phyloP scores from a whole-genome alignment of 2,888 invertebrate genomes.

The Melanostoma mellinum region DNA sequence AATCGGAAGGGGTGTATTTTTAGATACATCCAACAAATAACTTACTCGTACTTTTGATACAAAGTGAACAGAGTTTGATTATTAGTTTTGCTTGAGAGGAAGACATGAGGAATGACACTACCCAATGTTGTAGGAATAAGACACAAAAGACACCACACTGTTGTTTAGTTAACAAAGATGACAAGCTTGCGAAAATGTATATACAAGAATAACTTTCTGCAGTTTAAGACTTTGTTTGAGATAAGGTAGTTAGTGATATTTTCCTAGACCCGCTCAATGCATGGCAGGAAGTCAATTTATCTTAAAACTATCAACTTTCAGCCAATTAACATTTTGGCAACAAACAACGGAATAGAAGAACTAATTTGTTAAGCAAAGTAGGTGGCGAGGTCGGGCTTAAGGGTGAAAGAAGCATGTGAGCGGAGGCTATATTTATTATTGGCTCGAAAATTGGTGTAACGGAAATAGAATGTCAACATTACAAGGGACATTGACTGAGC shows the following conservation, averaged over 20 bases:
- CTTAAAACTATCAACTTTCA: conserved; percentile 19
- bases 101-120: too few species aligned
- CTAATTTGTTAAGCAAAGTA: conserved; percentile 26
- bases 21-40: conserved; percentile 35
- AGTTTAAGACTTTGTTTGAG: too few species aligned
- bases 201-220: too few species aligned
- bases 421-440: conserved; percentile 24
- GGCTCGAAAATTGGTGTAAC: not conserved
- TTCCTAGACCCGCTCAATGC: not conserved
- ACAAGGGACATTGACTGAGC: conserved; percentile 26
- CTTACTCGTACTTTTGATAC: conserved; percentile 10
- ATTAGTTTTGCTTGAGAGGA: conserved; percentile 13
- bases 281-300: conserved; percentile 38
- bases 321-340: conserved; percentile 42
- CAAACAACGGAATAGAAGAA: conserved; percentile 19
- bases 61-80: conserved; percentile 9
- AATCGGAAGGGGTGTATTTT: conserved; percentile 49
- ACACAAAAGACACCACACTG: too few species aligned
- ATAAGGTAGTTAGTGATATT: too few species aligned
- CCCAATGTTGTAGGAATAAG: too few species aligned
- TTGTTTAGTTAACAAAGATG: too few species aligned
- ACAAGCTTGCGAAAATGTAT: too few species aligned
- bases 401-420: conserved; percentile 18
- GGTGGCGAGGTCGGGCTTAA: conserved; percentile 35
- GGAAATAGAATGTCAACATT: conserved; percentile 41